Conservation (phyloP, 2,888 invertebrate species). For the Cheilosia soror region DNA sequence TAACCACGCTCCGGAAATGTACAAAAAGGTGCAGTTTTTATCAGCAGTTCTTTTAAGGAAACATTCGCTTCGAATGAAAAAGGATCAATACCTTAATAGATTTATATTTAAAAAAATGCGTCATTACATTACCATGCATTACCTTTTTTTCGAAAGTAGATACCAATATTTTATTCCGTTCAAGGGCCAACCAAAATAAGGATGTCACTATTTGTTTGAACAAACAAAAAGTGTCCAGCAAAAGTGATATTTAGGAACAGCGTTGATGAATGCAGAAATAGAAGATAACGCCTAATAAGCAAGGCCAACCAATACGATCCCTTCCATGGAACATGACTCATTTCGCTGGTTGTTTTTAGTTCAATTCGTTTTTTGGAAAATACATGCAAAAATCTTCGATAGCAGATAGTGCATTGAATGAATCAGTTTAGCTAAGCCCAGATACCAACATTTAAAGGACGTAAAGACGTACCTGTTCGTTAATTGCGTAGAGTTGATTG, state of each 20-base stretch:
- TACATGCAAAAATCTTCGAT: too few relatives aligned
- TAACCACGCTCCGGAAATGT: not conserved
- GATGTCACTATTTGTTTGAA: not conserved
- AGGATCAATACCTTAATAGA: not conserved
- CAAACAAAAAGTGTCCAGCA: not conserved
- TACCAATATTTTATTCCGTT: not conserved
- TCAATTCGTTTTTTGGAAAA: too few relatives aligned
- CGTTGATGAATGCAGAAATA: not conserved
- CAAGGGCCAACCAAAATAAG: not conserved
- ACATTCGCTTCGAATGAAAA: not conserved
- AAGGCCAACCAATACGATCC: too few relatives aligned
- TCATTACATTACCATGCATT: not conserved
- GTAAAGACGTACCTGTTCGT: too few relatives aligned
- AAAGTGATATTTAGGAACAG: not conserved
- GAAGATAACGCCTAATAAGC: too few relatives aligned
- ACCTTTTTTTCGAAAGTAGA: not conserved
- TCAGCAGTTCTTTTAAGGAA: not conserved
- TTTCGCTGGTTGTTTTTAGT: too few relatives aligned
- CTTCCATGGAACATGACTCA: too few relatives aligned
- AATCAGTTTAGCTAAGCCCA: too few relatives aligned
- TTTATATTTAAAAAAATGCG: not conserved
- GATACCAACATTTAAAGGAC: too few relatives aligned
- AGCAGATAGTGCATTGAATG: too few relatives aligned
- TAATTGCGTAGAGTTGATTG: too few relatives aligned
- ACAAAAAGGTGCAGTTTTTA: not conserved